Evolutionary conservation across 2,888 invertebrate genomes (phyloP).

Genomic region (Siphlonurus alternatus): DNA sequence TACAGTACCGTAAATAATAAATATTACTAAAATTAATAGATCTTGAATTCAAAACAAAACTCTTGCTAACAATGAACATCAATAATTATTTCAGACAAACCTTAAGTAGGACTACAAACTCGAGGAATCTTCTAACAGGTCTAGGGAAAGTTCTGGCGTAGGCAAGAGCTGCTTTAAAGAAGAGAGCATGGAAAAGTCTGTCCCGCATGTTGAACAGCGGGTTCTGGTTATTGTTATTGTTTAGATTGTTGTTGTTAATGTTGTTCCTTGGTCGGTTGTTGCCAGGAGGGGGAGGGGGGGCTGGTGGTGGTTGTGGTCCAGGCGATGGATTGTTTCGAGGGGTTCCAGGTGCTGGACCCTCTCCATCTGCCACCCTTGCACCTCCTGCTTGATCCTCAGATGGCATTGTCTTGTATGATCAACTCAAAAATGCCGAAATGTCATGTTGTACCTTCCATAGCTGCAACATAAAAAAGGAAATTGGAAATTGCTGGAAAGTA

Average conservation of each 20-base stretch:
- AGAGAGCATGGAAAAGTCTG: conserved; percentile 84
- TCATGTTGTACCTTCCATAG: not conserved
- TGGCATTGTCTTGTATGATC: not conserved
- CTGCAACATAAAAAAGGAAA: not conserved
- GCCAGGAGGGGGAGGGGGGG: conserved; percentile 8
- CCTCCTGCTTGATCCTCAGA: not conserved
- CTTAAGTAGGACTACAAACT: conserved; percentile 65
- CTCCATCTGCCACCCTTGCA: not conserved
- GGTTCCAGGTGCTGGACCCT: not conserved
- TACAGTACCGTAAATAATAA: too few relatives aligned
- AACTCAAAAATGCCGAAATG: not conserved
- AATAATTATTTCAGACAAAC: conserved; percentile 27
- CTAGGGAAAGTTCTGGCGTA: conserved; percentile 84
- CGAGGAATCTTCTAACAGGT: conserved; percentile 63
- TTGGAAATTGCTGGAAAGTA: not conserved
- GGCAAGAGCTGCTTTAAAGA: conserved; percentile 77
- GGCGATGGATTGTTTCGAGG: too few relatives aligned
- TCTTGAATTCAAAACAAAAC: too few relatives aligned
- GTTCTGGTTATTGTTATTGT: conserved; percentile 40
- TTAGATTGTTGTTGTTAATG: conserved; percentile 16
- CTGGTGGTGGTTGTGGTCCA: conserved; percentile 5
- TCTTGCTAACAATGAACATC: too few relatives aligned
- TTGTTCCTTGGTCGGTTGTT: conserved; percentile 9
- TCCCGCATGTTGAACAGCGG: conserved; percentile 75
- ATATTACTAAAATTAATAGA: too few relatives aligned